Base-by-base conservation (phyloP, 2,113 vertebrate genomes). In the Grammomys dolichurus region DNA sequence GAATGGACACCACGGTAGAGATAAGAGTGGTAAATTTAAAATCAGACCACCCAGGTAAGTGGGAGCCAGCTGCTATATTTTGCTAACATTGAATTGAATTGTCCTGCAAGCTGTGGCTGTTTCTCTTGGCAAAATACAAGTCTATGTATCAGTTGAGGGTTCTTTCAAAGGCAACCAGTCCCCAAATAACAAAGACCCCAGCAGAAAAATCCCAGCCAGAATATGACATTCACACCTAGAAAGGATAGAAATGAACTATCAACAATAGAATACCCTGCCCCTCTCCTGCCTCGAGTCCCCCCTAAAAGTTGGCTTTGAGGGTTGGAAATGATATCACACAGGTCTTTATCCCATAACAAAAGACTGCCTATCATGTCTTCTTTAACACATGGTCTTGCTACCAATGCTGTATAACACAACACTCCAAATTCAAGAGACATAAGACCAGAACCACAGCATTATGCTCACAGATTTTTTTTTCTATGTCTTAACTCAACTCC, bases 151-250 rank as follows among this genome's bases (percentile, higher is more conserved):
- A 92, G 63, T 75, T 63, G n/a, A 51, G 73, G 63, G 20, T 85
- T 92, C 95, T 94, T 96, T 95, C 92, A 86, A 90, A 94, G 97
- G 82, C 70, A 54, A 70, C 43, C 73, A n/a, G 69, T 77, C 93
- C 92, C 72, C 73, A 96, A 94, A 76, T 7, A 95, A 69, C 56
- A 87, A 97, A 75, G 81, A 77, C 73, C 65, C 0, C 0, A 46
- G 81, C 80, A 58, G 73, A 88, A 58, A 54, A 54, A 19, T 36
- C 87, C 78, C 76, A 93, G 93, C 9, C 6, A n/a, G 63, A 22
- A 13, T 1, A 0, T 95, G 56, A 90, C 1, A 0, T 63, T 78
- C 69, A 89, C 72, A 93, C 58, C 82, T 87, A 77, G 63, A 67
- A 67, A 65, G 63, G 20, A 46, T 54, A 69, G 51, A 75, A 65